These are phyloP conservation scores for Emmelina monodactyla DNA, from an alignment of 2,888 invertebrate genomes.

Conservation along the genomic window DNA sequence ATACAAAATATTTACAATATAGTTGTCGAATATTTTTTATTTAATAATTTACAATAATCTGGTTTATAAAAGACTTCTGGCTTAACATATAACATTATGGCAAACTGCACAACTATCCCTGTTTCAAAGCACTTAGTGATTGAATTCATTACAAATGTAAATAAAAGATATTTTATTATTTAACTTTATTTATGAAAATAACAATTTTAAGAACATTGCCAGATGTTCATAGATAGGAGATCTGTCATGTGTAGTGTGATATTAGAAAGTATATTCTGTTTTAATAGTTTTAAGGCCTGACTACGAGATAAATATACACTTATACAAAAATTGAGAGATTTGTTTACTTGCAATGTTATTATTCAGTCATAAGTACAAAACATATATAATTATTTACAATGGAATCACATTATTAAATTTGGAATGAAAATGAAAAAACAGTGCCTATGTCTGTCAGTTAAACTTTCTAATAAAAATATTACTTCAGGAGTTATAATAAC, in stretches of 20 bases:
- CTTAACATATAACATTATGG: slow-evolving; percentile 19
- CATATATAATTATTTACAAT: slow-evolving; percentile 43
- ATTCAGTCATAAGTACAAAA: slow-evolving; percentile 51
- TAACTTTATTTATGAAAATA: neutral
- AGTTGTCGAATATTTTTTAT: slow-evolving; percentile 26
- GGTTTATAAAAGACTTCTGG: slow-evolving; percentile 23
- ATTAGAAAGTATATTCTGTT: too few relatives aligned
- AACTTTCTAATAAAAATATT: neutral
- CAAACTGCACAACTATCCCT: neutral
- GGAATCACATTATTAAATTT: slow-evolving; percentile 34
- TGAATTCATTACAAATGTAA: neutral
- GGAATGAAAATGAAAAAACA: slow-evolving; percentile 34
- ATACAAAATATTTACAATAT: slow-evolving; percentile 19
- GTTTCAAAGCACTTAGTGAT: slow-evolving; percentile 17
- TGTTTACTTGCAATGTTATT: slow-evolving; percentile 12
- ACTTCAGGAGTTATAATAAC: neutral
- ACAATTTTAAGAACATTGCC: neutral
- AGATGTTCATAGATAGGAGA: too few relatives aligned
- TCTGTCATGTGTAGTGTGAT: too few relatives aligned
- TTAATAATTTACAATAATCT: slow-evolving; percentile 32
- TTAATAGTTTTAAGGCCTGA: too few relatives aligned
- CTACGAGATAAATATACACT: too few relatives aligned
- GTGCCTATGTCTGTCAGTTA: slow-evolving; percentile 3
- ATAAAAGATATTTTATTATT: neutral
- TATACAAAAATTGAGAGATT: slow-evolving; percentile 20